Conservation (phyloP, 2,888 invertebrate species). For the Cinara cedri region DNA sequence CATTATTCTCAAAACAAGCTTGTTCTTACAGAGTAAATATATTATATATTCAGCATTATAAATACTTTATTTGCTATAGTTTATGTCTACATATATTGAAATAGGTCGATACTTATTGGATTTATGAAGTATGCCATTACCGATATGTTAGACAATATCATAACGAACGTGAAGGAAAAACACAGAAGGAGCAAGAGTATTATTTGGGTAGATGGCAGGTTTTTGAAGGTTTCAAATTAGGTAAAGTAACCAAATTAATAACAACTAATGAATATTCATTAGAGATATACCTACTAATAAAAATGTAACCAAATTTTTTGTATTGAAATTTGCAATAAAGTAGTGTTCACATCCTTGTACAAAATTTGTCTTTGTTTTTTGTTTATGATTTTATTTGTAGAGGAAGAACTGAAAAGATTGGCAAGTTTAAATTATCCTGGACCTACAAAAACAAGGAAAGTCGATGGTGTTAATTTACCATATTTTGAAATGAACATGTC, state of each 20-base stretch:
- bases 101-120: conserved; percentile 90
- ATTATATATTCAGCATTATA: conserved; percentile 1
- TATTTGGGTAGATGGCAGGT: conserved; percentile 80
- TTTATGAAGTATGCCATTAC: conserved; percentile 95
- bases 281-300: too few species aligned
- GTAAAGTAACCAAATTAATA: conserved; percentile 60
- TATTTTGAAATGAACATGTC: conserved; percentile 86
- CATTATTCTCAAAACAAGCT: conserved; percentile 77
- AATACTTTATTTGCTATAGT: conserved; percentile 38
- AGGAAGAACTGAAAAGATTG: conserved; percentile 44
- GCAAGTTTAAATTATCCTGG: conserved; percentile 38
- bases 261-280: neutral
- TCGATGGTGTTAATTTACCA: conserved; percentile 87
- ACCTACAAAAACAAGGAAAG: conserved; percentile 65
- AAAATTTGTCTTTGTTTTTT: too few species aligned
- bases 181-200: conserved; percentile 80
- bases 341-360: too few species aligned
- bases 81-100: too few species aligned
- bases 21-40: conserved; percentile 77
- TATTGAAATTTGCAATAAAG: too few species aligned
- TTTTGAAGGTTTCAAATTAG: conserved; percentile 68
- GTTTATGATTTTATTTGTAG: conserved; percentile 17
- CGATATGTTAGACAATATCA: conserved; percentile 91
- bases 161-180: conserved; percentile 88
- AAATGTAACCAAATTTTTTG: too few species aligned